Evolutionary conservation across 2,797 vertebrate genomes (phyloP).

Genomic region (Mus spretus): DNA sequence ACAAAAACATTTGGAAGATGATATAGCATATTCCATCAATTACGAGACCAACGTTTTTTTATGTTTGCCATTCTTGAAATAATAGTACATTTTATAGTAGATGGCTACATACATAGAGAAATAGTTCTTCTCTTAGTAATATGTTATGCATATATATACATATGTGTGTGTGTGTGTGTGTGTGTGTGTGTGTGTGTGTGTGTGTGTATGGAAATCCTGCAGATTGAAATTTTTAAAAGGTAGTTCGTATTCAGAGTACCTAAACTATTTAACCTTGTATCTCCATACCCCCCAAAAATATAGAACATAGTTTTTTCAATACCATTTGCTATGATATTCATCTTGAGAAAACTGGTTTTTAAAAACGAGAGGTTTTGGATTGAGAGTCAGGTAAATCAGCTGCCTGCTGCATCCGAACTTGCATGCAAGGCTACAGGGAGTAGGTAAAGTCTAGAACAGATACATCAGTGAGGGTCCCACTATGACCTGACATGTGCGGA

Average conservation of each 20-base stretch:
- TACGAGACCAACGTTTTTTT: not conserved
- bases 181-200: no score
- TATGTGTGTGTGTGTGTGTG: not conserved
- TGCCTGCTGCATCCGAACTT: not conserved
- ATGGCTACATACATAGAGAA: not conserved
- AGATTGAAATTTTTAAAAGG: not conserved
- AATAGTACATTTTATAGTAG: not conserved
- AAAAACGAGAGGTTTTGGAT: not conserved
- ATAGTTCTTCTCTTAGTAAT: not conserved
- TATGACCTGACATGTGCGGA: not conserved
- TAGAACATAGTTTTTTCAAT: not conserved
- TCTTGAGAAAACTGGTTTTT: not conserved
- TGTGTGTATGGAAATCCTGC: not conserved
- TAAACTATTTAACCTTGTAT: not conserved
- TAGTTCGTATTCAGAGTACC: not conserved
- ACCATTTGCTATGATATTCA: not conserved
- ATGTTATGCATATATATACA: not conserved
- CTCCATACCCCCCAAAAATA: not conserved
- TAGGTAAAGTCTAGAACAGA: not conserved
- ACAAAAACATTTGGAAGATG: not conserved
- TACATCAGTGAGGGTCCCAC: not conserved
- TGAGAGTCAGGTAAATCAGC: not conserved
- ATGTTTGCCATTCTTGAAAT: slow-evolving; percentile 2
- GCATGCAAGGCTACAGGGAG: not conserved
- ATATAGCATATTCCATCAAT: not conserved